These are phyloP conservation scores for Cyrtorhinus lividipennis DNA, from an alignment of 1,140 invertebrate genomes.

Conservation along the genomic window DNA sequence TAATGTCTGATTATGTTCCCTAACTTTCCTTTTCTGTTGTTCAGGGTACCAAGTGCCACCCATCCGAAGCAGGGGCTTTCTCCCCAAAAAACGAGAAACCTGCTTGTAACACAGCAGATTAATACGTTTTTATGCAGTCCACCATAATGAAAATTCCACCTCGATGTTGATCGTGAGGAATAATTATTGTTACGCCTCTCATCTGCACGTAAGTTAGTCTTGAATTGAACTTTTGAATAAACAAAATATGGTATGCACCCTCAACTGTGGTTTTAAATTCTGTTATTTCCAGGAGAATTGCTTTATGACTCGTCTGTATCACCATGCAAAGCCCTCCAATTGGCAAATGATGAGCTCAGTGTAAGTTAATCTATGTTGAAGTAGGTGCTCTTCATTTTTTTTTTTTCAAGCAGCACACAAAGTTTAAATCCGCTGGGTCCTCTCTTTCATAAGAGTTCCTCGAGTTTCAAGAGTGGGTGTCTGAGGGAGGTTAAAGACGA, in stretches of 20 bases:
- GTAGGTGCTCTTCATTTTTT: background rate
- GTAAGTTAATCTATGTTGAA: constrained; percentile 3
- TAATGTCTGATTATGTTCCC: too few relatives aligned
- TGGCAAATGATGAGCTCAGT: constrained; percentile 16
- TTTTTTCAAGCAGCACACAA: background rate
- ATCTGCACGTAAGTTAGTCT: background rate
- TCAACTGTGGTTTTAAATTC: background rate
- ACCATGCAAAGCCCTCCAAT: constrained; percentile 18
- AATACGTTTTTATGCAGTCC: background rate
- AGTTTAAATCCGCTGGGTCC: too few relatives aligned
- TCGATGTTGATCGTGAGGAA: background rate
- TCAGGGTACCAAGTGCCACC: background rate
- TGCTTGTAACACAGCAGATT: background rate
- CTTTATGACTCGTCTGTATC: constrained; percentile 6
- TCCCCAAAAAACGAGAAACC: background rate
- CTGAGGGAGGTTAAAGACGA: too few relatives aligned
- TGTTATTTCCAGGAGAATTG: background rate
- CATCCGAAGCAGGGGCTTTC: background rate
- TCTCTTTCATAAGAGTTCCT: too few relatives aligned
- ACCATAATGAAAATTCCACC: background rate
- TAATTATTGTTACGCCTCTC: background rate
- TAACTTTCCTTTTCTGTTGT: background rate
- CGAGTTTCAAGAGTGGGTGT: too few relatives aligned
- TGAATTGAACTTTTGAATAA: too few relatives aligned
- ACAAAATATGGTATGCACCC: too few relatives aligned